Evolutionary conservation across 2,113 vertebrate genomes (phyloP).

Genomic region (Myanophis thanlyinensis): DNA sequence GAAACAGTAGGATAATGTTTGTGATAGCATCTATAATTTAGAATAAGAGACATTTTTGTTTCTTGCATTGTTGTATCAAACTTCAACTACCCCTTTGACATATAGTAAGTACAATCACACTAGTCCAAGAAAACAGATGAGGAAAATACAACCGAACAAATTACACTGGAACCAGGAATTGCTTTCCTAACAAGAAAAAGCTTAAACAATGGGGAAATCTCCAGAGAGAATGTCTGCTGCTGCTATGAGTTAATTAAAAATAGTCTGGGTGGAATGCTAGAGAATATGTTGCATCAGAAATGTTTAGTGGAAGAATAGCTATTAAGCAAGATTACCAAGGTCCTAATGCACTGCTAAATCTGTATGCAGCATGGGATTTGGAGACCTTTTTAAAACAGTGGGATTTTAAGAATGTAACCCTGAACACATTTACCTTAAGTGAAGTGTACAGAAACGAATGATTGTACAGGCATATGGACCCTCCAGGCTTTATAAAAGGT

Average conservation of each 20-base stretch:
- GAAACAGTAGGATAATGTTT: not conserved
- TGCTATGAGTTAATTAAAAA: conserved; percentile 11
- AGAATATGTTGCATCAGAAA: not conserved
- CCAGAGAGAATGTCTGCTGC: not conserved
- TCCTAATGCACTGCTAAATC: not conserved
- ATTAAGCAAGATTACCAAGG: not conserved
- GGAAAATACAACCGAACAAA: not conserved
- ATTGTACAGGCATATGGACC: not conserved
- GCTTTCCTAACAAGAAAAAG: not conserved
- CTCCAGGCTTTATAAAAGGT: not conserved
- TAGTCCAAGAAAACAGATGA: not conserved
- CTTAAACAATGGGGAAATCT: not conserved
- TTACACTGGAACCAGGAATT: not conserved
- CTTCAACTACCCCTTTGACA: not conserved
- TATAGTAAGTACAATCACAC: not conserved
- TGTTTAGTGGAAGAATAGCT: not conserved
- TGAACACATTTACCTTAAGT: not conserved
- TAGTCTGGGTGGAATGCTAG: not conserved
- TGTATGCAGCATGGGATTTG: not conserved
- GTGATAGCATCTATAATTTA: not conserved
- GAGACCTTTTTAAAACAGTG: not conserved
- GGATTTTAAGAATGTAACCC: not conserved
- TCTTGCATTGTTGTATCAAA: not conserved
- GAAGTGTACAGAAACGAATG: not conserved
- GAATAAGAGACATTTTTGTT: not conserved